Percentiles rank a stretch among this genome's conserved stretches.
Evolutionary conservation across 1,140 invertebrate genomes (phyloP).

Genomic region (Globodera ellingtonae): DNA sequence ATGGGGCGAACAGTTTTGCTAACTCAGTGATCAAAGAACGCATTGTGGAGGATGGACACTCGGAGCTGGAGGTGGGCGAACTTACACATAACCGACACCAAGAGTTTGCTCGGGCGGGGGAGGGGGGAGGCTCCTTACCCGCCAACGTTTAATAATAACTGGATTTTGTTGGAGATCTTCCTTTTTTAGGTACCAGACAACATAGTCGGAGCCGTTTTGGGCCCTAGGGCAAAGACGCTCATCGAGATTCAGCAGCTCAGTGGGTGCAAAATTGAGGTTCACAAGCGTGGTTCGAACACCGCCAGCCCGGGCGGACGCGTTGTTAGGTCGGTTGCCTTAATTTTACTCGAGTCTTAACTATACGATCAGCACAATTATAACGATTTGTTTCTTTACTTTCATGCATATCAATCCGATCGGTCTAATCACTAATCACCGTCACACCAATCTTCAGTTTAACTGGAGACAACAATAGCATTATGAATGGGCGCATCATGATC

Average conservation of each 20-base stretch:
- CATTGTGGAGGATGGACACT: constrained; percentile 38
- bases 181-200: constrained; percentile 71
- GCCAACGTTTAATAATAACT: too few species aligned
- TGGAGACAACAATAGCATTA: constrained; percentile 50
- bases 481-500: constrained; percentile 49
- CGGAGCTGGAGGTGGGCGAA: constrained; percentile 68
- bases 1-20: constrained; percentile 41
- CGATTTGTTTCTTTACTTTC: constrained; percentile 5
- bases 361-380: constrained; percentile 14
- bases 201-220: constrained; percentile 93
- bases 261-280: constrained; percentile 95
- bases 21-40: constrained; percentile 50
- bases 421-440: neutral
- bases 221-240: constrained; percentile 88
- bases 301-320: constrained; percentile 93
- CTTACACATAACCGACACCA: too few species aligned
- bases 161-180: neutral
- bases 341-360: constrained; percentile 7
- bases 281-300: constrained; percentile 94
- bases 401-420: neutral
- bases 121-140: too few species aligned
- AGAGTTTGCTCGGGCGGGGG: too few species aligned
- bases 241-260: constrained; percentile 94
- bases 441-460: constrained; percentile 54
- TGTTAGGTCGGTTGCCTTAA: constrained; percentile 72